Evolutionary conservation across 2,888 invertebrate species (phyloP), one percentile per base, ranked within the genome.

Genomic region (Poecilus cupreus): DNA sequence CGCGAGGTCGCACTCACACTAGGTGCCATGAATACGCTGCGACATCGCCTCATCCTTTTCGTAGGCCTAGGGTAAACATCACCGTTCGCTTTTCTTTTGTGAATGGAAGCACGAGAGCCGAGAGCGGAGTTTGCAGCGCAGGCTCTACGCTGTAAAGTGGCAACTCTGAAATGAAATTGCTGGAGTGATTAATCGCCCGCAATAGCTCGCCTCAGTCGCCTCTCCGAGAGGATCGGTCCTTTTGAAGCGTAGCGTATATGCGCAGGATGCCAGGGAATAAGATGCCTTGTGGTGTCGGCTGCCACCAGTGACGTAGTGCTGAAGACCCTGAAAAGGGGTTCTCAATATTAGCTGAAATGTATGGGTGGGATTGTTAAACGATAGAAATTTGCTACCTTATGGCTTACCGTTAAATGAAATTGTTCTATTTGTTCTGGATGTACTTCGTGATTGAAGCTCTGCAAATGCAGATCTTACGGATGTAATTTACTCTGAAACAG

Each of bases 151-250:
- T 57, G 49, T 83, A 84, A 85, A 84, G 84, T 85, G 83, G 85
- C 84, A 64, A 85, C 85, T 85, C 86, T 85, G 85, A 87, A 87
- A 87, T 87, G 87, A 87, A 88, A 88, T 87, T 87, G 87, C 86
- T 84, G 82, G 85, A 84, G 87, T 88, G 87, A 88, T 88, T 87
- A 88, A 89, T 88, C 86, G 87, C 85, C 83, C 54, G 88, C 87
- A 88, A 88, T 88, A 88, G 88, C 87, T 87, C 60, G 46, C 24
- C 22, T 32, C 32, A 32, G 32, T 32, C 32, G 32, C 32, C 32
- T 32, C 32, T 8, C 8, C n/a, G n/a, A n/a, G n/a, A n/a, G 46
- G 20, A 6, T 60, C 64, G 64, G 37, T 68, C 37, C 72, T 80
- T 78, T 84, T 85, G 87, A 87, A 88, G 87, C 64, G 18, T 20